A percentile compares a stretch with the other conserved stretches of the same genome.
phyloP scores from a whole-genome alignment of 2,888 invertebrate species.

The Papilio gigon region DNA sequence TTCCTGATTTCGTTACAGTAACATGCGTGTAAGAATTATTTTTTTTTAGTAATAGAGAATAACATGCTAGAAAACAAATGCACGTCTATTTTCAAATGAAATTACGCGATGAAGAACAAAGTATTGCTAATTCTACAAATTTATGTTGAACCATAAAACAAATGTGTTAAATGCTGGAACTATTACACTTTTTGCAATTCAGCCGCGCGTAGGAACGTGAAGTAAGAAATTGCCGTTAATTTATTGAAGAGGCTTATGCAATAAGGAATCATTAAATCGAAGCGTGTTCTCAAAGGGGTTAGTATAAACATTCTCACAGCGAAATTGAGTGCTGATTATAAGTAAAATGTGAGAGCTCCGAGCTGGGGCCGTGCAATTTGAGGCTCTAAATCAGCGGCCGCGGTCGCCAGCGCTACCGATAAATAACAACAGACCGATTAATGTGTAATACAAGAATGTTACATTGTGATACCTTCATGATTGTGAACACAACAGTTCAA shows the following conservation, averaged over 20 bases:
- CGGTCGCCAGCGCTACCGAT: conserved; percentile 72
- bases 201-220: neutral
- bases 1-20: neutral
- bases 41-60: too few relatives aligned
- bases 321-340: conserved; percentile 52
- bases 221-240: conserved; percentile 25
- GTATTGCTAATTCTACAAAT: neutral
- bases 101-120: neutral
- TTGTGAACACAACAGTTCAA: conserved; percentile 12
- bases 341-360: conserved; percentile 61
- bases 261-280: conserved; percentile 34
- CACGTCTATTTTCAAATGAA: neutral
- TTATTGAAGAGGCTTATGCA: conserved; percentile 16
- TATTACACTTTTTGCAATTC: conserved; percentile 14
- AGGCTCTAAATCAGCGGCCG: conserved; percentile 75
- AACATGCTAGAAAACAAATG: neutral
- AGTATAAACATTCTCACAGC: conserved; percentile 41
- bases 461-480: conserved; percentile 54
- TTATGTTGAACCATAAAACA: conserved; percentile 10
- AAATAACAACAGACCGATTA: conserved; percentile 76
- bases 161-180: conserved; percentile 2
- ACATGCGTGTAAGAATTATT: too few relatives aligned
- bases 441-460: conserved; percentile 72
- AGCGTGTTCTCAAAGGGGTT: conserved; percentile 25
- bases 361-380: conserved; percentile 75